A percentile compares a stretch with the other conserved stretches of the same genome.
Evolutionary conservation across 2,888 invertebrate species (phyloP).

Genomic region (Cheilosia vernalis): DNA sequence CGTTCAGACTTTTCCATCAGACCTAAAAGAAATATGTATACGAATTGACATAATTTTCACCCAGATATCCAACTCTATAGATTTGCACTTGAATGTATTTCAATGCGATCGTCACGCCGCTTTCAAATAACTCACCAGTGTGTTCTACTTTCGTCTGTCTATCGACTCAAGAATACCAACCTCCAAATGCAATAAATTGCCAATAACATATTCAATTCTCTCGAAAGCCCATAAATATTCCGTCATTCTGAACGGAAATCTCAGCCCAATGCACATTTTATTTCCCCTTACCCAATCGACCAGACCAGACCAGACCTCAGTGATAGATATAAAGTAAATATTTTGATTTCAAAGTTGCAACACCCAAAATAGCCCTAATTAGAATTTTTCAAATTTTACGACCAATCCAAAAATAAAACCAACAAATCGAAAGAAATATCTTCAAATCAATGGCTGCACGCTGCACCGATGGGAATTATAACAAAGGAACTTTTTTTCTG

Average conservation of each 20-base stretch:
- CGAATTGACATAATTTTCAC: no score
- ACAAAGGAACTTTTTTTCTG: background rate
- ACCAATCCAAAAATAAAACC: conserved; percentile 53
- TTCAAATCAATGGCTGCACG: no score
- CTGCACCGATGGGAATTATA: background rate
- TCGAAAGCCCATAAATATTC: conserved; percentile 3
- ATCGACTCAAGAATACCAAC: background rate
- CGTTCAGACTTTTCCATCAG: no score
- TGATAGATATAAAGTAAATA: conserved; percentile 44
- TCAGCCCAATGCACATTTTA: background rate
- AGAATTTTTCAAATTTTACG: conserved; percentile 51
- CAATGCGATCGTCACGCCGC: no score
- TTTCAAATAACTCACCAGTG: no score
- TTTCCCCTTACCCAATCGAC: background rate
- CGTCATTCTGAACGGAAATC: background rate
- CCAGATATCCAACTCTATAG: no score
- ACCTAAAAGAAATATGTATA: no score
- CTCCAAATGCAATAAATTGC: conserved; percentile 1
- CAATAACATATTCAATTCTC: conserved; percentile 23
- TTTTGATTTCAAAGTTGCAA: conserved; percentile 53
- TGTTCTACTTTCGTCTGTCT: background rate
- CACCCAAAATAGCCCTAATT: conserved; percentile 50
- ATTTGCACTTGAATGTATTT: no score
- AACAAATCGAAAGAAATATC: conserved; percentile 18
- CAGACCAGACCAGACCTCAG: background rate